A percentile compares a stretch with the other conserved stretches of the same genome.
Conservation (phyloP, 2,113 vertebrate genomes). For the Centropristis striata region DNA sequence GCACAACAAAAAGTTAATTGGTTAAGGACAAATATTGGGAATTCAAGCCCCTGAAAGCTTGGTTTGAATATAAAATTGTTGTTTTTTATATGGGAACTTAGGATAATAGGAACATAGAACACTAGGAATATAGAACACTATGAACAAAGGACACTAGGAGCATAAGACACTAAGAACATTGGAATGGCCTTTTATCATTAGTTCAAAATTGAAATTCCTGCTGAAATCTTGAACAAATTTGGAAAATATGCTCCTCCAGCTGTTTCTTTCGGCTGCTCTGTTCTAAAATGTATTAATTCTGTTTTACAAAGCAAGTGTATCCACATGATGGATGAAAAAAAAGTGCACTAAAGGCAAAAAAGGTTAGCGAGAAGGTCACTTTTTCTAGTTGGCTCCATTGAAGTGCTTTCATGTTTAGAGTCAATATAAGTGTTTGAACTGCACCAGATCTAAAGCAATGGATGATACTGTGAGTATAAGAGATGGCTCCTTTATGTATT, state of each 20-base stretch:
- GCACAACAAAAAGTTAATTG: not conserved
- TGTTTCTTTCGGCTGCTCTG: not conserved
- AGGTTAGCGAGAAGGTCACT: conserved; percentile 2
- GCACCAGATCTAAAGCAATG: not conserved
- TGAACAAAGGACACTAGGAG: no score
- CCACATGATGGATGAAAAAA: not conserved
- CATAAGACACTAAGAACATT: no score
- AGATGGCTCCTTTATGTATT: not conserved
- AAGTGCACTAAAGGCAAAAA: not conserved
- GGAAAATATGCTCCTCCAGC: not conserved
- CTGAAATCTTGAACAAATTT: not conserved
- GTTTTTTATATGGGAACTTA: not conserved
- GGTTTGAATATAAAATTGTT: not conserved
- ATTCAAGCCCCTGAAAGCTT: not conserved
- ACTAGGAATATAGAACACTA: no score
- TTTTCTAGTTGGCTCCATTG: conserved; percentile 18
- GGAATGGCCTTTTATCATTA: conserved; percentile 1
- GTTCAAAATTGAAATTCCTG: not conserved
- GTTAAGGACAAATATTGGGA: not conserved
- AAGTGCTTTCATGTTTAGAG: conserved; percentile 32
- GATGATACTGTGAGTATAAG: not conserved
- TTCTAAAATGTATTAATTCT: not conserved
- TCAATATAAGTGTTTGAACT: conserved; percentile 23
- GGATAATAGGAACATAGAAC: not conserved
- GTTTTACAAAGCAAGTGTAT: not conserved